These are phyloP conservation scores for Crepidodera aurea DNA, from an alignment of 2,888 invertebrate genomes.

Conservation along the genomic window DNA sequence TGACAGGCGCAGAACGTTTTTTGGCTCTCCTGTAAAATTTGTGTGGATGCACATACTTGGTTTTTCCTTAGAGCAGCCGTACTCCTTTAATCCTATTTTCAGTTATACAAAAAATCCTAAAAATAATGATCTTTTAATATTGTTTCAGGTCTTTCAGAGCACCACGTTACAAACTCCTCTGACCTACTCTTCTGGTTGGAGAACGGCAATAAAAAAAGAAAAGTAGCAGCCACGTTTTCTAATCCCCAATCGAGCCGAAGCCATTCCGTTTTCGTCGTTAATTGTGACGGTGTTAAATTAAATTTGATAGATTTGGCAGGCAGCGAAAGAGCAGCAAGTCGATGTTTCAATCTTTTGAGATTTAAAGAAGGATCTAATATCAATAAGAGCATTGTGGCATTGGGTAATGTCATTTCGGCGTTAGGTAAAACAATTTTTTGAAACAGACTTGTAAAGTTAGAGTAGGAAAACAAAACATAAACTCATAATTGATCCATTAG, in stretches of 20 bases:
- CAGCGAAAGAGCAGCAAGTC: constrained; percentile 69
- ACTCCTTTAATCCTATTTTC: too few relatives aligned
- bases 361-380: constrained; percentile 75
- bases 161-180: constrained; percentile 66
- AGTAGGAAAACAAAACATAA: too few relatives aligned
- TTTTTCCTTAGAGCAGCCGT: too few relatives aligned
- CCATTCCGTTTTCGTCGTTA: constrained; percentile 75
- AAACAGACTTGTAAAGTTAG: too few relatives aligned
- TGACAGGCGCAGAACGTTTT: too few relatives aligned
- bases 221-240: constrained; percentile 75
- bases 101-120: too few relatives aligned
- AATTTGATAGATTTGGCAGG: constrained; percentile 74
- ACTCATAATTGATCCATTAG: too few relatives aligned
- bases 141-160: constrained; percentile 74
- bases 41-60: too few relatives aligned
- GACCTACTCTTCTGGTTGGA: constrained; percentile 68
- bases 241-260: constrained; percentile 77
- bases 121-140: too few relatives aligned
- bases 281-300: constrained; percentile 71
- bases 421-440: constrained; percentile 65
- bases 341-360: constrained; percentile 61
- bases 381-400: constrained; percentile 81
- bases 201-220: constrained; percentile 69
- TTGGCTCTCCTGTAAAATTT: too few relatives aligned
- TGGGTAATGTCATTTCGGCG: constrained; percentile 83